These are phyloP conservation scores for Eolophus roseicapilla DNA, from an alignment of 2,113 vertebrate species.

Conservation along the genomic window DNA sequence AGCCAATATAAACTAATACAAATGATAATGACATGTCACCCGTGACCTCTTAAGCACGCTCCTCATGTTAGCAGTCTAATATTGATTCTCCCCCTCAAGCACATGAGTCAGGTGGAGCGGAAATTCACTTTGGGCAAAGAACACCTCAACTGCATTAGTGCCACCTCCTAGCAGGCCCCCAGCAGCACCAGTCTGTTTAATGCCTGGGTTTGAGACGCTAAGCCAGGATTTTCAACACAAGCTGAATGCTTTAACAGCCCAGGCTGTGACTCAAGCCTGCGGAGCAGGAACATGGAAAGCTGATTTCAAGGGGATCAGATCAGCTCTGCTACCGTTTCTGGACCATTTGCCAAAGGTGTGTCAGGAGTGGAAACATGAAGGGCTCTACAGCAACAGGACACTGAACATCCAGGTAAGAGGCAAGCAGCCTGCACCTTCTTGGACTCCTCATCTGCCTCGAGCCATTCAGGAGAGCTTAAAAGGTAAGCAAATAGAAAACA, in stretches of 20 bases:
- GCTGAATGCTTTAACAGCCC: background rate
- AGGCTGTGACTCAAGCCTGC: background rate
- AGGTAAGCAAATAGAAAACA: background rate
- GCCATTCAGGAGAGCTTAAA: background rate
- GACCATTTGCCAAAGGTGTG: background rate
- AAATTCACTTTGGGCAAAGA: slow-evolving; percentile 33
- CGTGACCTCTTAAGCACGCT: background rate
- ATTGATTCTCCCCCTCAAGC: slow-evolving; percentile 63
- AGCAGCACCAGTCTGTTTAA: background rate
- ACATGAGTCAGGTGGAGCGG: slow-evolving; percentile 41
- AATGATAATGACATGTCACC: slow-evolving; percentile 2
- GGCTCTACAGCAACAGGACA: background rate
- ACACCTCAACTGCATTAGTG: background rate
- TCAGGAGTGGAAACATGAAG: background rate
- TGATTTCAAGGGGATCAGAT: background rate
- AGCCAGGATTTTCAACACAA: background rate
- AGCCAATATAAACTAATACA: slow-evolving; percentile 46
- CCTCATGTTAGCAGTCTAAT: background rate
- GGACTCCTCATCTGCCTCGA: background rate
- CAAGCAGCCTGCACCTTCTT: background rate
- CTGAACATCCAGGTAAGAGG: background rate
- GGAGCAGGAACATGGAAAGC: background rate
- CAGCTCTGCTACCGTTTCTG: background rate
- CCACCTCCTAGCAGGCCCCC: background rate
- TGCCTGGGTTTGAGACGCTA: rapidly evolving